These are phyloP conservation scores for Adela reaumurella DNA, from an alignment of 2,888 invertebrate genomes.

Conservation along the genomic window DNA sequence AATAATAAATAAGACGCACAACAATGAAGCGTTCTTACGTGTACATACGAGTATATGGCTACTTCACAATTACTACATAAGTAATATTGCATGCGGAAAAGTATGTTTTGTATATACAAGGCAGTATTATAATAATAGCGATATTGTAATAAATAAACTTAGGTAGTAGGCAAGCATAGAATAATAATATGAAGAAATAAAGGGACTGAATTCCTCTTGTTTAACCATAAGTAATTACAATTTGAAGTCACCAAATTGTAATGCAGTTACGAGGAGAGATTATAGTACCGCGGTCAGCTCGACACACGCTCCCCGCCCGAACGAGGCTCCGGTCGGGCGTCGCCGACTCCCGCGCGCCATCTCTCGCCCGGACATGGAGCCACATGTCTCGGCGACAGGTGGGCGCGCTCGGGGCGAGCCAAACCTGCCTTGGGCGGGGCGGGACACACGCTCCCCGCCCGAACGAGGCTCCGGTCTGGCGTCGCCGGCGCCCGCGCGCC, in stretches of 20 bases:
- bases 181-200: background rate
- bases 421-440: too few relatives aligned
- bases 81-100: too few relatives aligned
- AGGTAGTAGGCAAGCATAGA: background rate
- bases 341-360: background rate
- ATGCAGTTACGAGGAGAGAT: conserved; percentile 61
- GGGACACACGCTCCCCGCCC: background rate
- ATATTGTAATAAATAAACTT: too few relatives aligned
- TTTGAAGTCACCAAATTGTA: conserved; percentile 56
- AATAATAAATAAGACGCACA: too few relatives aligned
- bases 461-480: background rate
- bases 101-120: too few relatives aligned
- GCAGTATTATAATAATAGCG: too few relatives aligned
- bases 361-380: background rate
- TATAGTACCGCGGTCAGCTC: conserved; percentile 47
- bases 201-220: conserved; percentile 41
- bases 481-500: background rate
- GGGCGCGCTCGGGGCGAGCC: background rate
- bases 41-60: too few relatives aligned
- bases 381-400: background rate
- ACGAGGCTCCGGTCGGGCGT: background rate
- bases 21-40: too few relatives aligned
- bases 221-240: conserved; percentile 54
- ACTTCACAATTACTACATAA: too few relatives aligned
- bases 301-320: background rate